phyloP scores from a whole-genome alignment of 30 jellyfish, hydroid and myxozoan genomes.

The Pseudorhiza aurosa region DNA sequence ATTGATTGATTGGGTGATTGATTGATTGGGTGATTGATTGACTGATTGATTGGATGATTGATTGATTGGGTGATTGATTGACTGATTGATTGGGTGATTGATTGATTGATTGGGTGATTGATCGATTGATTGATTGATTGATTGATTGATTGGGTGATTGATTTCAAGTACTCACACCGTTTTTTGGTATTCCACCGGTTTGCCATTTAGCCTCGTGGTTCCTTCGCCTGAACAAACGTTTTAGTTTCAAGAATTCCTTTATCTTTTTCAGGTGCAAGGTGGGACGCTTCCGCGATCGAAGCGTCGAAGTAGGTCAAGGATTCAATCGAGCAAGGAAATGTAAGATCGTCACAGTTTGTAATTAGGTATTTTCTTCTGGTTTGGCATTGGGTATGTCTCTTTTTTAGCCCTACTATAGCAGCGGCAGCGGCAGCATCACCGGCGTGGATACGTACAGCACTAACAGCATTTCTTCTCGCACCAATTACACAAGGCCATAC shows the following conservation, averaged over 20 bases:
- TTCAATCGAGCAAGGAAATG: constrained; percentile 50
- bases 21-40: too few relatives aligned
- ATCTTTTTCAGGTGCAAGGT: constrained; percentile 20
- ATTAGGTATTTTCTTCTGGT: background rate
- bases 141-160: too few relatives aligned
- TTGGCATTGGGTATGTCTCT: background rate
- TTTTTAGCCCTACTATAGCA: constrained; percentile 44
- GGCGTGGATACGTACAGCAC: background rate
- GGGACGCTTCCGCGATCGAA: constrained; percentile 61
- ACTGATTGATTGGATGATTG: too few relatives aligned
- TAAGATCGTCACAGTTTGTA: background rate
- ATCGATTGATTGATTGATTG: too few relatives aligned
- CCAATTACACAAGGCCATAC: constrained; percentile 34
- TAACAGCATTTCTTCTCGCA: background rate
- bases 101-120: too few relatives aligned
- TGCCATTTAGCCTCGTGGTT: too few relatives aligned
- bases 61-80: too few relatives aligned
- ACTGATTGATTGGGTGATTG: too few relatives aligned
- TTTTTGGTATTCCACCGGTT: too few relatives aligned
- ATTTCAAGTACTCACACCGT: too few relatives aligned
- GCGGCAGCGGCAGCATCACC: constrained; percentile 20
- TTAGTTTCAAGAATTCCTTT: background rate
- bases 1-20: too few relatives aligned
- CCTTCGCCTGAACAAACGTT: too few relatives aligned
- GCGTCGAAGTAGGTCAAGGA: constrained; percentile 46